Evolutionary conservation across 1,140 invertebrate species (phyloP).

Genomic region (Vanessa tameamea): DNA sequence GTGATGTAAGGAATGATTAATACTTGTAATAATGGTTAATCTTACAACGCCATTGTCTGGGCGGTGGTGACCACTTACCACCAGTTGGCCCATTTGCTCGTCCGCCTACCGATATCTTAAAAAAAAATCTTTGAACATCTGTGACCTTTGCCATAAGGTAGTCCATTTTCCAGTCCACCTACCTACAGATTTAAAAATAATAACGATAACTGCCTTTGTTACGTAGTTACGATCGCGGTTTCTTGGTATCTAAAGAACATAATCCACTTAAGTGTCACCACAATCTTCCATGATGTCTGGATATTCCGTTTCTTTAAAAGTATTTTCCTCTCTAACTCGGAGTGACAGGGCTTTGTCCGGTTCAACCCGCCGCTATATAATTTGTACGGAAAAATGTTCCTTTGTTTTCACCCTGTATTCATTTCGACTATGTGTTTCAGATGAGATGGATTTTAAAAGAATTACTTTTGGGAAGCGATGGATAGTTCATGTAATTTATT

Average conservation of each 20-base stretch:
- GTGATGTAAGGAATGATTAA: no score
- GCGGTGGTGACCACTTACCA: no score
- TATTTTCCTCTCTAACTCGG: slow-evolving; percentile 25
- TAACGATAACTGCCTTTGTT: no score
- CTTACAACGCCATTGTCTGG: no score
- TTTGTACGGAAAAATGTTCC: slow-evolving; percentile 21
- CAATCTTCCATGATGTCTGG: slow-evolving; percentile 18
- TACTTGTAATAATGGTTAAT: no score
- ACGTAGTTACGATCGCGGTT: no score
- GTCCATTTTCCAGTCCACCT: no score
- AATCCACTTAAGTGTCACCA: slow-evolving; percentile 18
- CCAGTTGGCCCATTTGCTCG: no score
- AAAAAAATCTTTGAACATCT: no score
- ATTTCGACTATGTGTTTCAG: slow-evolving; percentile 8
- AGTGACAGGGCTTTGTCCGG: slow-evolving; percentile 27
- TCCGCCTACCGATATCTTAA: no score
- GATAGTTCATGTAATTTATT: neutral
- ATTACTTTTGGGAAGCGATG: neutral
- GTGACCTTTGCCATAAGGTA: no score
- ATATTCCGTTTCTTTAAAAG: slow-evolving; percentile 23
- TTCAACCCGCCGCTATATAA: slow-evolving; percentile 15
- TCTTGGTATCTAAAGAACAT: neutral
- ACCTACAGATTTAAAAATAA: no score
- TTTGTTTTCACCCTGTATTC: slow-evolving; percentile 23
- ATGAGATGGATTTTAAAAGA: slow-evolving; percentile 26